phyloP scores from a whole-genome alignment of 1,140 invertebrate genomes.

The Nebria ingens region DNA sequence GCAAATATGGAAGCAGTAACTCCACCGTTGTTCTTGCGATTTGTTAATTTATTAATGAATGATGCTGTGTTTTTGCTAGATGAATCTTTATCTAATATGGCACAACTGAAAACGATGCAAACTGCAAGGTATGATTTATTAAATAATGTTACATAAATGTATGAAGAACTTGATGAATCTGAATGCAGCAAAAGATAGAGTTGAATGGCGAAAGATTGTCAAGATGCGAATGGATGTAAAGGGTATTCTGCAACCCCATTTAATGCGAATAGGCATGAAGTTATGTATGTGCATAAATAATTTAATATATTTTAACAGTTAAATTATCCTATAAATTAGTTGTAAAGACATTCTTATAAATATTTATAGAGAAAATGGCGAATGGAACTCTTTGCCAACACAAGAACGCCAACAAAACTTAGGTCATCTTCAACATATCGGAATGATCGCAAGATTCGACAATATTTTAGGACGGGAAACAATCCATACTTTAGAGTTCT shows the following conservation, averaged over 20 bases:
- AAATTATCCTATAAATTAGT: constrained; percentile 6
- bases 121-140: constrained; percentile 46
- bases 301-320: constrained; percentile 15
- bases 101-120: constrained; percentile 65
- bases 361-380: constrained; percentile 54
- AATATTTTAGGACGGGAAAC: constrained; percentile 88
- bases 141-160: too few species aligned
- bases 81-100: constrained; percentile 80
- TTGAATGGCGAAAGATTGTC: too few species aligned
- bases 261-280: too few species aligned
- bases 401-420: constrained; percentile 70
- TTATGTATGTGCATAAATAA: too few species aligned
- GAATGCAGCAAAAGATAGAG: too few species aligned
- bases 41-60: constrained; percentile 91
- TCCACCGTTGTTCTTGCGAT: constrained; percentile 84
- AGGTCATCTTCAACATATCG: constrained; percentile 63
- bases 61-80: constrained; percentile 91
- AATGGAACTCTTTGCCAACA: constrained; percentile 60
- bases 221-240: too few species aligned
- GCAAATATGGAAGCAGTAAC: constrained; percentile 79
- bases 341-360: background rate
- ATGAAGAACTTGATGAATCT: too few species aligned
- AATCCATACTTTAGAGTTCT: constrained; percentile 69
- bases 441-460: constrained; percentile 80
- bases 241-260: too few species aligned